phyloP scores from a whole-genome alignment of 1,140 invertebrate species.

The Sminthurides bifidus region DNA sequence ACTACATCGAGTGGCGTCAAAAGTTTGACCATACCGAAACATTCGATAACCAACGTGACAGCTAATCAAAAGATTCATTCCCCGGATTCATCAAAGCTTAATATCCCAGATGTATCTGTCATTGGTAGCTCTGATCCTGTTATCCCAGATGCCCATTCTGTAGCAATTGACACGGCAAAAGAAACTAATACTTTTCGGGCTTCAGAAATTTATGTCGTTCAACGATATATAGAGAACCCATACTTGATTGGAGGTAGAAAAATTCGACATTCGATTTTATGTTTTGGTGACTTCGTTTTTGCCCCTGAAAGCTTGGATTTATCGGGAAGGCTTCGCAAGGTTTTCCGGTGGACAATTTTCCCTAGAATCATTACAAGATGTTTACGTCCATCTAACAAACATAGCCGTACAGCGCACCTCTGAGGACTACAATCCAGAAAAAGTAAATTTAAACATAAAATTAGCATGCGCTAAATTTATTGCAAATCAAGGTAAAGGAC shows the following conservation, averaged over 20 bases:
- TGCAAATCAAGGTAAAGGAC: too few species aligned
- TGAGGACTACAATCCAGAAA: slow-evolving; percentile 28
- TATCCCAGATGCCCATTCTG: background rate
- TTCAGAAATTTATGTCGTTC: slow-evolving; percentile 39
- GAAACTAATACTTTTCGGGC: background rate
- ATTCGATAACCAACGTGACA: too few species aligned
- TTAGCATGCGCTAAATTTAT: too few species aligned
- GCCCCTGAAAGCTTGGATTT: slow-evolving; percentile 51
- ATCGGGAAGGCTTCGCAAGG: slow-evolving; percentile 48
- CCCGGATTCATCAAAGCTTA: too few species aligned
- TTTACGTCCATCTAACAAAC: slow-evolving; percentile 47
- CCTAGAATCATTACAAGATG: slow-evolving; percentile 40
- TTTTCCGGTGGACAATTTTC: slow-evolving; percentile 49
- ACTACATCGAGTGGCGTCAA: slow-evolving; percentile 24
- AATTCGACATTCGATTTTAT: slow-evolving; percentile 50
- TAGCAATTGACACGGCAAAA: background rate
- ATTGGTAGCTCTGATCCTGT: background rate
- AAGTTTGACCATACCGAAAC: slow-evolving; percentile 6
- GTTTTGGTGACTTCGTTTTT: slow-evolving; percentile 45
- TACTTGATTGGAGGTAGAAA: slow-evolving; percentile 51
- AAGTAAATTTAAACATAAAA: slow-evolving; percentile 3
- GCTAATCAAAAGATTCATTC: too few species aligned
- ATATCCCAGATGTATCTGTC: too few species aligned
- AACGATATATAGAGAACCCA: slow-evolving; percentile 50
- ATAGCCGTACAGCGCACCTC: slow-evolving; percentile 46